These are phyloP conservation scores for Chrysotoxum bicinctum DNA, from an alignment of 2,888 invertebrate species.

Conservation along the genomic window DNA sequence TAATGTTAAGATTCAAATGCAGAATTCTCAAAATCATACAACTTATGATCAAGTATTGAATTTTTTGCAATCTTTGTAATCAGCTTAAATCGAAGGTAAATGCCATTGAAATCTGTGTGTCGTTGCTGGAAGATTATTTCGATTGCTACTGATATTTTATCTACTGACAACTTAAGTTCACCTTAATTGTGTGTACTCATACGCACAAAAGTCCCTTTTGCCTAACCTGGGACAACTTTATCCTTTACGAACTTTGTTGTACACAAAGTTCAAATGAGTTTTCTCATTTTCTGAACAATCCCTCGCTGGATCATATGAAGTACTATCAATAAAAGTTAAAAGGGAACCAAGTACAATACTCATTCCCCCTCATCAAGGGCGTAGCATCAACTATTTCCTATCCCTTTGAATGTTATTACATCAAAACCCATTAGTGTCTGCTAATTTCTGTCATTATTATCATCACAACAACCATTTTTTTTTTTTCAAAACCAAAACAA, in stretches of 20 bases:
- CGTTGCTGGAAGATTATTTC: no score
- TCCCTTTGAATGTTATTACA: background rate
- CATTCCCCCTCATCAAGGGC: background rate
- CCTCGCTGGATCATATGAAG: background rate
- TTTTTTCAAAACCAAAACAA: background rate
- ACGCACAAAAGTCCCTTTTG: background rate
- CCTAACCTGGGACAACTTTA: background rate
- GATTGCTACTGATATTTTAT: background rate
- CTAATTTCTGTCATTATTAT: slow-evolving; percentile 21
- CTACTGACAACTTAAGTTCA: background rate
- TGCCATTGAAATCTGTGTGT: no score
- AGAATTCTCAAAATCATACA: no score
- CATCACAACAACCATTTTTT: background rate
- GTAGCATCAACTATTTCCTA: background rate
- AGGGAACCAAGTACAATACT: background rate
- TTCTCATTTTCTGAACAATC: background rate
- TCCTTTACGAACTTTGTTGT: background rate
- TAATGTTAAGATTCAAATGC: no score
- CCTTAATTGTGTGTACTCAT: background rate
- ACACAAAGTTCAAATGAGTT: background rate
- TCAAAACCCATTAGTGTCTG: background rate
- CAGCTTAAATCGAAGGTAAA: no score
- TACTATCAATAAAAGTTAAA: background rate
- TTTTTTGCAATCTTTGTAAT: no score
- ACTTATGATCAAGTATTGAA: no score